These are phyloP conservation scores for Gymnarchus niloticus DNA, from an alignment of 2,113 vertebrate genomes.

Conservation along the genomic window DNA sequence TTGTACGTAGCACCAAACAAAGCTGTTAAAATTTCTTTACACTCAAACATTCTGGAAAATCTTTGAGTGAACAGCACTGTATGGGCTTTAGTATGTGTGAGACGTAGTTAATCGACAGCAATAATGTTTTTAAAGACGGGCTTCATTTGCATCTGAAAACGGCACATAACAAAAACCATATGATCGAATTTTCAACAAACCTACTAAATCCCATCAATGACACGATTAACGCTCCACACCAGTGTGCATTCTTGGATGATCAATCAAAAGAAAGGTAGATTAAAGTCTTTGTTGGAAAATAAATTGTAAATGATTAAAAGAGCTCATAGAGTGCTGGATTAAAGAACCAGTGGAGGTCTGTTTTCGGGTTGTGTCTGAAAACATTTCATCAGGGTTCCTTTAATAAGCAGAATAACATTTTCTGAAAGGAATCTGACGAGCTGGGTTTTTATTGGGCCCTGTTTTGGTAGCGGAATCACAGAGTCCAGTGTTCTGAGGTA, in stretches of 20 bases:
- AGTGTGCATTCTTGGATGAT: not conserved
- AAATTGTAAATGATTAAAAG: constrained; percentile 4
- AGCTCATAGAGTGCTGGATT: not conserved
- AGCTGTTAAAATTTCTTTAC: not conserved
- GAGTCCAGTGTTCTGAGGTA: constrained; percentile 3
- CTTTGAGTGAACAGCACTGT: not conserved
- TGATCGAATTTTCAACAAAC: not conserved
- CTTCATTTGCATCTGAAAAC: not conserved
- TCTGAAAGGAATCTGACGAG: not conserved
- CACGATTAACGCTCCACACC: not conserved
- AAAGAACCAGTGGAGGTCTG: not conserved
- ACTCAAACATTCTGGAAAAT: not conserved
- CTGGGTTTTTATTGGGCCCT: constrained; percentile 15
- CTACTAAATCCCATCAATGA: not conserved
- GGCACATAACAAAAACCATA: not conserved
- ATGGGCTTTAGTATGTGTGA: not conserved
- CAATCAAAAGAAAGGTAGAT: not conserved
- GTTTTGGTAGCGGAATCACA: constrained; percentile 21
- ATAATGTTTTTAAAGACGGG: not conserved
- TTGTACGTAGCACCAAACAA: not conserved
- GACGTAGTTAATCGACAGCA: not conserved
- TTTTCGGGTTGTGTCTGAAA: not conserved
- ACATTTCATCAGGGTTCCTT: not conserved
- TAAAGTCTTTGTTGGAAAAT: not conserved
- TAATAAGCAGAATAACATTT: not conserved